Conservation (phyloP, 2,797 vertebrate genomes). For the Gobio occitaniae region DNA sequence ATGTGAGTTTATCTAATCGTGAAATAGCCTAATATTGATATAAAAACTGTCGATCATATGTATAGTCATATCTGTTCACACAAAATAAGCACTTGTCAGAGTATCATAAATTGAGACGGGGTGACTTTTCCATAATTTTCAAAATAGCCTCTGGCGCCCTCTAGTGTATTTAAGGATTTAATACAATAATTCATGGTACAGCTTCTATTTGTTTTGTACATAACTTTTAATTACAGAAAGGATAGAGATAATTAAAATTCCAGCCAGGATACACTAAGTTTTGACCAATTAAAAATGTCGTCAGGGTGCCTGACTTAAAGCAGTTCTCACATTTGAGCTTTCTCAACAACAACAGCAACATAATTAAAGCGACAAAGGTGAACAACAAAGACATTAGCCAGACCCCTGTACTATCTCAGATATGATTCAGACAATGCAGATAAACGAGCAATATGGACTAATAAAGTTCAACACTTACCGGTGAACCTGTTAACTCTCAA, state of each 20-base stretch:
- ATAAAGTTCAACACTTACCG: conserved; percentile 9
- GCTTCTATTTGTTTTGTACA: background rate
- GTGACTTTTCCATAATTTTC: background rate
- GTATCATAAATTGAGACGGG: background rate
- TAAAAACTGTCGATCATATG: background rate
- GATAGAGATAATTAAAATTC: background rate
- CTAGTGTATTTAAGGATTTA: conserved; percentile 28
- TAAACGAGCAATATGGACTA: background rate
- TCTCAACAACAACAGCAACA: background rate
- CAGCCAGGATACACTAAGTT: background rate
- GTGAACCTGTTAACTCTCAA: background rate
- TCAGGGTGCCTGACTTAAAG: background rate
- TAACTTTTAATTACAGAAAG: background rate
- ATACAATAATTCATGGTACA: background rate
- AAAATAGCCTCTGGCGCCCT: conserved; percentile 57
- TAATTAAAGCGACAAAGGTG: background rate
- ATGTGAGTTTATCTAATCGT: background rate
- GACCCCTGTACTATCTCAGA: background rate
- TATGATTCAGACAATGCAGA: background rate
- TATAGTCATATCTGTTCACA: background rate
- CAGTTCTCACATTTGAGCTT: background rate
- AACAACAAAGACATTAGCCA: background rate
- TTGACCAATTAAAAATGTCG: background rate
- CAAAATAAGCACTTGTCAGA: background rate
- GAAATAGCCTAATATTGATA: background rate